Base-by-base conservation (phyloP, 2,888 invertebrate species). In the Agapetus fuscipes region DNA sequence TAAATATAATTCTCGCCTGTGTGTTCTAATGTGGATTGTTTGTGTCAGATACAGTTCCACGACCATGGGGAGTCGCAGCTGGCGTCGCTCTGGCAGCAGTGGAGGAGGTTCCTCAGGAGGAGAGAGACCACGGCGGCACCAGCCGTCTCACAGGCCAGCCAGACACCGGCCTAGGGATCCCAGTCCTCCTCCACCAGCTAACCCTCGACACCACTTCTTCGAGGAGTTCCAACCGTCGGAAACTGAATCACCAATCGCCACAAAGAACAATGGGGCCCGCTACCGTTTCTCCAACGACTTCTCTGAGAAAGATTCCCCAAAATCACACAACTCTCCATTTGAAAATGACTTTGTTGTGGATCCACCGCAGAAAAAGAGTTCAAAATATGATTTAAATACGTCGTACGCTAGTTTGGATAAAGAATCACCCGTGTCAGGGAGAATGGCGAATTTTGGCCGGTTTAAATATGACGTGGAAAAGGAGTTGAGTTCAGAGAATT, bases 221-320 rank as follows among this genome's bases (percentile, higher is more conserved):
- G 48, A 45, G 27, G 48, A 48, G 24, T 46, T 48, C 31, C 39
- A 45, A 17, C 43, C 43, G 13, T 41, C 41, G 3, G 48, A 48
- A 39, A 36, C 36, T 3, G 45, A 45, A 15, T 46, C 48, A 3
- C 46, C 46, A 2, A 41, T 40, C n/a, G 43, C 37, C 3, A 32
- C 48, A 16, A 45, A 43, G 28, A 48, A 45, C 17, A 11, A 20
- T 7, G 43, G 40, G n/a, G 41, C 45, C 7, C 37, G 61, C 45
- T 71, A 71, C 39, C 57, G 72, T 27, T 76, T 78, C 56, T 78
- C 78, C 12, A 74, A 71, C 50, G 79, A 80, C 54, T 79, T 79
- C 56, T 71, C 73, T 1, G 73, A 74, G 15, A 57, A 70, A 33
- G 54, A 57, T 30, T 45, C 49, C 12, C 51, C 54, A 9, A 52